phyloP scores from a whole-genome alignment of 2,888 invertebrate species.

The Hirtodrosophila histrioides region DNA sequence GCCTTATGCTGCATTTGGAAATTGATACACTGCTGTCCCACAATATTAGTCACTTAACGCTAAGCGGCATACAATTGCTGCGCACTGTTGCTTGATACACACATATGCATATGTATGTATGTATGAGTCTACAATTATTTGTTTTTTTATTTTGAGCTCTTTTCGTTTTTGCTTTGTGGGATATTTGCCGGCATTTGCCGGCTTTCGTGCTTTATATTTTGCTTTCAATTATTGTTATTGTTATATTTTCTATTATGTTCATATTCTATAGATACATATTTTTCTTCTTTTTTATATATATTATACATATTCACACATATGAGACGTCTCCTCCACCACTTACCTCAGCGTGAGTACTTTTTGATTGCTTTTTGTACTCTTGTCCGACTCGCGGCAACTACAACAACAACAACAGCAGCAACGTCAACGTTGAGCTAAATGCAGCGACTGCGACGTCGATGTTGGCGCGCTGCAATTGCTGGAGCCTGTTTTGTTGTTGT shows the following conservation, averaged over 20 bases:
- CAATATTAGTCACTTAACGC: neutral
- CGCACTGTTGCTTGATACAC: conserved; percentile 3
- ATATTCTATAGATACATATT: conserved; percentile 1
- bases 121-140: conserved; percentile 28
- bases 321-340: conserved; percentile 20
- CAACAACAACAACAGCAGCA: conserved; percentile 45
- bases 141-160: conserved; percentile 25
- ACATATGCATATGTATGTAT: conserved; percentile 7
- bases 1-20: conserved; percentile 7
- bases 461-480: conserved; percentile 62
- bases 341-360: conserved; percentile 49
- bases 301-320: conserved; percentile 1
- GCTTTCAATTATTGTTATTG: conserved; percentile 8
- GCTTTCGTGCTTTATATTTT: conserved; percentile 6
- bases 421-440: conserved; percentile 44
- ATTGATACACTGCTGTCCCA: conserved; percentile 13
- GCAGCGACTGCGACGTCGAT: conserved; percentile 39
- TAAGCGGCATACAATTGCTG: neutral
- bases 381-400: conserved; percentile 33
- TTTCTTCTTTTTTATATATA: no score
- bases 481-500: conserved; percentile 55
- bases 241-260: conserved; percentile 13
- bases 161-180: conserved; percentile 18
- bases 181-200: conserved; percentile 52
- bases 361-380: conserved; percentile 44